These are phyloP conservation scores for Enteromius fasciolatus DNA, from an alignment of 2,797 vertebrate genomes.

Conservation along the genomic window DNA sequence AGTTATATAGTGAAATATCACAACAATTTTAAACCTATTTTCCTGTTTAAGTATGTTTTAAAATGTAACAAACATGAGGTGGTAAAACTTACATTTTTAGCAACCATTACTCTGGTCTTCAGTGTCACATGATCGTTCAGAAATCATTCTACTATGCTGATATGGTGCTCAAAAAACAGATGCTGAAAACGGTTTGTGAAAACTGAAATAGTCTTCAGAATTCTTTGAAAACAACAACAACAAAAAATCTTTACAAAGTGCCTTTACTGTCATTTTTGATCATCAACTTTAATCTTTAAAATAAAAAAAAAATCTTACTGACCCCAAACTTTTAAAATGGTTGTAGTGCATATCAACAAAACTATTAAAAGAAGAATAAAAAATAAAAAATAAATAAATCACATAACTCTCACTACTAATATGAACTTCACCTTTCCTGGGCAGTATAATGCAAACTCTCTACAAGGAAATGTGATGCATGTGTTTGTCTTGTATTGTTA, in stretches of 20 bases:
- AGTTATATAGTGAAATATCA: neutral
- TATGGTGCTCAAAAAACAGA: neutral
- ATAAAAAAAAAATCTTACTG: neutral
- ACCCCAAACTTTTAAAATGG: neutral
- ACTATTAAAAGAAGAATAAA: too few species aligned
- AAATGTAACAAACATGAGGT: neutral
- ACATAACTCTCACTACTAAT: neutral
- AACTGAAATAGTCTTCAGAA: neutral
- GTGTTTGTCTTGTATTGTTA: constrained; percentile 39
- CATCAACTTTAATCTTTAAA: neutral
- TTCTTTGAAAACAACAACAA: neutral
- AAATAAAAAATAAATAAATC: neutral
- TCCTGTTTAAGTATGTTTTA: neutral
- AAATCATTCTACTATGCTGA: neutral
- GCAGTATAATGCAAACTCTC: neutral
- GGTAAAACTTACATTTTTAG: neutral
- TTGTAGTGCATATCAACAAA: neutral
- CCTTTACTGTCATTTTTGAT: neutral
- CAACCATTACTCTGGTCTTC: neutral
- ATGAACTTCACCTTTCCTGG: neutral
- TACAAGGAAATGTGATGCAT: constrained; percentile 44
- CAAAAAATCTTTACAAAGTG: neutral
- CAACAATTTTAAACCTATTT: neutral
- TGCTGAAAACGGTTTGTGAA: neutral
- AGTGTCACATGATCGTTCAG: neutral